Percentiles rank a stretch among this genome's conserved stretches.
phyloP scores from a whole-genome alignment of 2,797 vertebrate species.

The Premnoplex brunnescens region DNA sequence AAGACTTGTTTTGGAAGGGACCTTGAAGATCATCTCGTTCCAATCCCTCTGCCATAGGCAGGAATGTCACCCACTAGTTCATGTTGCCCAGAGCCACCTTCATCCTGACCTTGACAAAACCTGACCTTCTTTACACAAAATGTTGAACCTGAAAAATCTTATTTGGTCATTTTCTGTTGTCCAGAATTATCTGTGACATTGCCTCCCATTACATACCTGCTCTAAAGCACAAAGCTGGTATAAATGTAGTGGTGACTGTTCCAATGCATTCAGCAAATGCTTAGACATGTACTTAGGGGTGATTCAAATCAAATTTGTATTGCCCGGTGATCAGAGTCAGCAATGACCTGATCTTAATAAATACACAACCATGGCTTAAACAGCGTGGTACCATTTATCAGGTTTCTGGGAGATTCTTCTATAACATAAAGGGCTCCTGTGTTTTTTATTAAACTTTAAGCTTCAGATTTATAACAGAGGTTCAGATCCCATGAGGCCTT shows the following conservation, averaged over 20 bases:
- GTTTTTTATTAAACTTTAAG: constrained; percentile 45
- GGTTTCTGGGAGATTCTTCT: constrained; percentile 10
- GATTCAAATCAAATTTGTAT: constrained; percentile 7
- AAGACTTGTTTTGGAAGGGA: background rate
- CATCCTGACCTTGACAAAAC: background rate
- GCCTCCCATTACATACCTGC: background rate
- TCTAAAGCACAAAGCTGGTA: background rate
- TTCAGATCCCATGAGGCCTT: constrained; percentile 14
- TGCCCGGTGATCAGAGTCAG: background rate
- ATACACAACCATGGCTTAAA: background rate
- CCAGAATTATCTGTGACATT: background rate
- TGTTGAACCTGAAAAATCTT: background rate
- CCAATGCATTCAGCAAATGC: background rate
- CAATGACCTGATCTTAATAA: constrained; percentile 8
- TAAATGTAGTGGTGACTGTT: background rate
- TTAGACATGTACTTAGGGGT: background rate
- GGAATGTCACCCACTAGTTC: background rate
- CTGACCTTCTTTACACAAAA: background rate
- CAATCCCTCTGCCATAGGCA: background rate
- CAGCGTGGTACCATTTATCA: background rate
- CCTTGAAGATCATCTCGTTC: background rate
- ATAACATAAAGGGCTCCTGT: background rate
- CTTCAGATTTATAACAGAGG: constrained; percentile 32
- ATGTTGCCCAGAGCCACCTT: background rate
- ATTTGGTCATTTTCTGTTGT: background rate